Conservation (phyloP, 1,140 invertebrate genomes). For the Propsilocerus akamusi region DNA sequence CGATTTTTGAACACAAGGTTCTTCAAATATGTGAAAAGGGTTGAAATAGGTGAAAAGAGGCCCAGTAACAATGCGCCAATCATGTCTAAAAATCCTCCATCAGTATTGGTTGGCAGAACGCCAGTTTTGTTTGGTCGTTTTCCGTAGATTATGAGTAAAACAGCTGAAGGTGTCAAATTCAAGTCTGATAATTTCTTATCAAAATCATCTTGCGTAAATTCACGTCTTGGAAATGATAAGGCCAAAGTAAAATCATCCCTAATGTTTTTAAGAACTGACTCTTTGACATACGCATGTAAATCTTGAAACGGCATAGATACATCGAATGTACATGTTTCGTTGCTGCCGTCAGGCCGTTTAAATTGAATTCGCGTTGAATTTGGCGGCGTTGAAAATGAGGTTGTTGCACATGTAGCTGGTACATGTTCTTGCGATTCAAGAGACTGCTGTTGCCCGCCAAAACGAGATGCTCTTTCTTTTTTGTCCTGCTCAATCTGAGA, state of each 20-base stretch:
- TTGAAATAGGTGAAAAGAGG: conserved; percentile 24
- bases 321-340: conserved; percentile 23
- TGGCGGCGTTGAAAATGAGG: background rate
- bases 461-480: conserved; percentile 29
- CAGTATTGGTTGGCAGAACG: conserved; percentile 13
- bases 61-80: conserved; percentile 23
- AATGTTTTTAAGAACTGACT: conserved; percentile 19
- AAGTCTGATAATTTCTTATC: conserved; percentile 41
- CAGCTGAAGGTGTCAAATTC: conserved; percentile 57
- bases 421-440: conserved; percentile 7
- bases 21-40: conserved; percentile 24
- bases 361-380: conserved; percentile 49
- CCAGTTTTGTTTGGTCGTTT: conserved; percentile 3
- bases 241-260: conserved; percentile 43
- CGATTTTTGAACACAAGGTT: conserved; percentile 15
- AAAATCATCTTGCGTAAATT: conserved; percentile 44
- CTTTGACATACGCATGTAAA: conserved; percentile 19
- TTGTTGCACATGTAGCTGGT: background rate
- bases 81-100: conserved; percentile 11
- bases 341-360: conserved; percentile 54
- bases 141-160: conserved; percentile 51
- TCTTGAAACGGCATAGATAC: conserved; percentile 22
- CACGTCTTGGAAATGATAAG: conserved; percentile 58
- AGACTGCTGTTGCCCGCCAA: conserved; percentile 7
- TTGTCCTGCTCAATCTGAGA: conserved; percentile 61